Percentiles rank a stretch among this genome's conserved stretches.
Conservation (phyloP, 2,888 invertebrate species). For the Zaprionus obscuricornis region DNA sequence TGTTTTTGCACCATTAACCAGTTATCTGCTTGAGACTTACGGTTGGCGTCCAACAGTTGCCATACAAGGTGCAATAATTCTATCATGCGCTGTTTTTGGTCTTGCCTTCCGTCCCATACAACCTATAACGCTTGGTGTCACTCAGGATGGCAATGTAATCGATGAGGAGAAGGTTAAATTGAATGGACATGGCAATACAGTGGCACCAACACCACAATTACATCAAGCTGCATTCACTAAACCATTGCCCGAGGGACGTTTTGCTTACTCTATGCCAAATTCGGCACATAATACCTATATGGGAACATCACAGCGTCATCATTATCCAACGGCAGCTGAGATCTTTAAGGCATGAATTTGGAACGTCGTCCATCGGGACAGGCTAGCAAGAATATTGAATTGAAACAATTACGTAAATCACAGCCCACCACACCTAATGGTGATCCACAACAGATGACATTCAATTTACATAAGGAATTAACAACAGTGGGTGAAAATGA, state of each 20-base stretch:
- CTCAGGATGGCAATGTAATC: conserved; percentile 64
- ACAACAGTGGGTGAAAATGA: conserved; percentile 84
- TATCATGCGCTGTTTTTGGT: conserved; percentile 91
- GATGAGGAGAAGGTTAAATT: conserved; percentile 84
- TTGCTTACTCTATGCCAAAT: conserved; percentile 83
- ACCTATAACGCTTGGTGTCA: conserved; percentile 87
- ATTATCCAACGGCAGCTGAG: conserved; percentile 92
- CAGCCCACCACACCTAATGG: conserved; percentile 83
- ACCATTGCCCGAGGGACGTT: conserved; percentile 83
- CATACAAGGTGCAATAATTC: conserved; percentile 89
- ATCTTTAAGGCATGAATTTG: conserved; percentile 86
- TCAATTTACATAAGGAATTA: conserved; percentile 84
- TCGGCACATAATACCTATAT: conserved; percentile 87
- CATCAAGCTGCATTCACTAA: conserved; percentile 83
- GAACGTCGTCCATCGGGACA: conserved; percentile 84
- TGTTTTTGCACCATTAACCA: conserved; percentile 91
- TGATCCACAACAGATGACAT: conserved; percentile 82
- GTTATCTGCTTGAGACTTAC: conserved; percentile 85
- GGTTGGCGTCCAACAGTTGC: conserved; percentile 92
- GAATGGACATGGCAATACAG: conserved; percentile 77
- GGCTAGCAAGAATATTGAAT: conserved; percentile 77
- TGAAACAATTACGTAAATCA: conserved; percentile 82
- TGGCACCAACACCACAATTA: conserved; percentile 84
- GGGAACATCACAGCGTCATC: conserved; percentile 88
- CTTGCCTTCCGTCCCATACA: conserved; percentile 93